Evolutionary conservation across 2,888 invertebrate genomes (phyloP).

Genomic region (Eupithecia inturbata): DNA sequence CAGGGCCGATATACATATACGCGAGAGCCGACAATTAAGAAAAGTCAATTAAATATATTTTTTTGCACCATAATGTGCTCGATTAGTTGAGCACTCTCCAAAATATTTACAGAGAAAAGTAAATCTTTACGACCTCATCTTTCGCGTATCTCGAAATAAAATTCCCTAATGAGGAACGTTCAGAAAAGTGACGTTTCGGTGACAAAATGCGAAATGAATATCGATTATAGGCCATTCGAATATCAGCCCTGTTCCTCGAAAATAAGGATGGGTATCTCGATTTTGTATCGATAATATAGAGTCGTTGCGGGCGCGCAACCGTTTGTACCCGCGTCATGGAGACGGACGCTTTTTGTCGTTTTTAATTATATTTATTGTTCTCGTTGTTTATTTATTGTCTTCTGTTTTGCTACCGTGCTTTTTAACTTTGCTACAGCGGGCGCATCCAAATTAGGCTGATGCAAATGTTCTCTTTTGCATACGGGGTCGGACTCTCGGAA

Average conservation of each 20-base stretch:
- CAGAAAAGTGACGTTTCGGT: constrained; percentile 72
- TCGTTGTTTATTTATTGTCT: constrained; percentile 82
- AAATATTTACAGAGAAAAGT: constrained; percentile 10
- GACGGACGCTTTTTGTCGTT: constrained; percentile 80
- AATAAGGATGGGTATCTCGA: constrained; percentile 52
- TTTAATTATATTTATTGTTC: constrained; percentile 84
- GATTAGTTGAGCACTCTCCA: neutral
- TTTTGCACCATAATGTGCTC: neutral
- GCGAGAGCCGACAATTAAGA: neutral
- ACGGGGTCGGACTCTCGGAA: constrained; percentile 59
- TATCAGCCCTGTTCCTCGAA: constrained; percentile 51
- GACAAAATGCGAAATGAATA: constrained; percentile 76
- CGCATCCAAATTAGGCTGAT: constrained; percentile 80
- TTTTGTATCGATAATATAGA: constrained; percentile 71
- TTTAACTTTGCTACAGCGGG: constrained; percentile 79
- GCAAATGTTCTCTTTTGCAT: constrained; percentile 78
- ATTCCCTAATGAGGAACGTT: constrained; percentile 73
- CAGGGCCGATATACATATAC: neutral
- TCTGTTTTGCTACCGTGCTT: constrained; percentile 79
- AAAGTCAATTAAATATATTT: constrained; percentile 1
- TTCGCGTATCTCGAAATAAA: constrained; percentile 52
- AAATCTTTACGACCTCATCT: constrained; percentile 11
- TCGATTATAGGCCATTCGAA: constrained; percentile 46
- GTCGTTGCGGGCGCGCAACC: constrained; percentile 74
- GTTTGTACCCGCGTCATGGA: constrained; percentile 76